These are phyloP conservation scores for Gymnosoma rotundatum DNA, from an alignment of 2,888 invertebrate species.

Conservation along the genomic window DNA sequence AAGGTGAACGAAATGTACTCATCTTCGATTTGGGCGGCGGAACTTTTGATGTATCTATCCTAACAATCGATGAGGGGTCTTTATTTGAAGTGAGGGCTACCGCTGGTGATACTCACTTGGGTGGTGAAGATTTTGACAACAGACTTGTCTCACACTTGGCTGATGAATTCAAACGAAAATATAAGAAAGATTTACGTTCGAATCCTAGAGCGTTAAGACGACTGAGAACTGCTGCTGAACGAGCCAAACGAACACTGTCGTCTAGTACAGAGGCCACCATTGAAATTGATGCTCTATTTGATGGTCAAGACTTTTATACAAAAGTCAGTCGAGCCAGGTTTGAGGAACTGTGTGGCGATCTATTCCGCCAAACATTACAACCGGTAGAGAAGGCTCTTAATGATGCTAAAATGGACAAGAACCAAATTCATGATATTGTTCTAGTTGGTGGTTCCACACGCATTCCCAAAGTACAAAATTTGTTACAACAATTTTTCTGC, in stretches of 20 bases:
- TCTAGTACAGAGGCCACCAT: constrained; percentile 89
- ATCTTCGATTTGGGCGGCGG: constrained; percentile 88
- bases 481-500: constrained; percentile 89
- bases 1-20: constrained; percentile 91
- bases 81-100: constrained; percentile 97
- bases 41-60: constrained; percentile 96
- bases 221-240: constrained; percentile 89
- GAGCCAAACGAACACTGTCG: constrained; percentile 89
- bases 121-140: constrained; percentile 96
- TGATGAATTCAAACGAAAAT: constrained; percentile 92
- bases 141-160: constrained; percentile 93
- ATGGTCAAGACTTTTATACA: constrained; percentile 89
- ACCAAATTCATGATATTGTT: constrained; percentile 89
- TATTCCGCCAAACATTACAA: constrained; percentile 88
- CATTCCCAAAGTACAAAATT: constrained; percentile 89
- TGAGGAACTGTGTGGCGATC: constrained; percentile 88
- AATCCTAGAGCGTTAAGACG: constrained; percentile 88
- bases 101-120: constrained; percentile 96
- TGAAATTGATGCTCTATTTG: constrained; percentile 89
- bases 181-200: constrained; percentile 86
- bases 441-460: constrained; percentile 92
- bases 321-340: constrained; percentile 88
- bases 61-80: constrained; percentile 95
- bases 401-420: constrained; percentile 91
- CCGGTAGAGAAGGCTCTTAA: constrained; percentile 90